Conservation (phyloP, 2,888 invertebrate genomes). For the Hirtodrosophila confusa region DNA sequence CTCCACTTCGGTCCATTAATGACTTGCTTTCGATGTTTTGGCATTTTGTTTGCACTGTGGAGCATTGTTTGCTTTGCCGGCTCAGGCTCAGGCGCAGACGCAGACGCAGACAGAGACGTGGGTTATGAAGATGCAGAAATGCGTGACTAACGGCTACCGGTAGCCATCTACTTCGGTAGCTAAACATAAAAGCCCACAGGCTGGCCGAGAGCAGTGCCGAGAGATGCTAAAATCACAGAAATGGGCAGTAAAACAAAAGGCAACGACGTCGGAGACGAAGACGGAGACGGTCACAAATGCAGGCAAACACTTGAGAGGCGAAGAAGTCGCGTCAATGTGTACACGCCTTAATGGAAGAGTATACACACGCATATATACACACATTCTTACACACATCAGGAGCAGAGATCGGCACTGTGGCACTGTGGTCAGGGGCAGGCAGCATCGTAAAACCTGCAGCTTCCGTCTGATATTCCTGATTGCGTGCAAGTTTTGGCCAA, state of each 20-base stretch:
- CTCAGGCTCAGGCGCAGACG: constrained; percentile 31
- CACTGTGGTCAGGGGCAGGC: constrained; percentile 5
- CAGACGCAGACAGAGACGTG: constrained; percentile 24
- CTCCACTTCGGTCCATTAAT: constrained; percentile 64
- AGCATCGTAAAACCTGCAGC: constrained; percentile 44
- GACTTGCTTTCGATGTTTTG: constrained; percentile 73
- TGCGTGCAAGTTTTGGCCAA: constrained; percentile 65
- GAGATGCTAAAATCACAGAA: constrained; percentile 72
- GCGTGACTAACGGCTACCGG: constrained; percentile 81
- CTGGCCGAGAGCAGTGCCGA: constrained; percentile 37
- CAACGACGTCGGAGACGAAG: constrained; percentile 20
- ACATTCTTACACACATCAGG: constrained; percentile 27
- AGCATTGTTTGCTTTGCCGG: constrained; percentile 58
- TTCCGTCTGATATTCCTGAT: constrained; percentile 51
- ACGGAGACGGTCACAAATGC: constrained; percentile 60
- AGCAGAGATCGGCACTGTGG: constrained; percentile 14
- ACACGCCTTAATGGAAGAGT: constrained; percentile 83
- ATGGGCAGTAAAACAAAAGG: constrained; percentile 74
- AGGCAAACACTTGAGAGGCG: constrained; percentile 76
- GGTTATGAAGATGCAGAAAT: constrained; percentile 72
- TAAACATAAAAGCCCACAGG: constrained; percentile 66
- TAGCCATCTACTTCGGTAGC: constrained; percentile 80
- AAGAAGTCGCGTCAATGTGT: constrained; percentile 81
- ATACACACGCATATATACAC: constrained; percentile 54
- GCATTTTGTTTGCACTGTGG: constrained; percentile 57